These are phyloP conservation scores for Melipona bicolor DNA, from an alignment of 2,888 invertebrate species.

Conservation along the genomic window DNA sequence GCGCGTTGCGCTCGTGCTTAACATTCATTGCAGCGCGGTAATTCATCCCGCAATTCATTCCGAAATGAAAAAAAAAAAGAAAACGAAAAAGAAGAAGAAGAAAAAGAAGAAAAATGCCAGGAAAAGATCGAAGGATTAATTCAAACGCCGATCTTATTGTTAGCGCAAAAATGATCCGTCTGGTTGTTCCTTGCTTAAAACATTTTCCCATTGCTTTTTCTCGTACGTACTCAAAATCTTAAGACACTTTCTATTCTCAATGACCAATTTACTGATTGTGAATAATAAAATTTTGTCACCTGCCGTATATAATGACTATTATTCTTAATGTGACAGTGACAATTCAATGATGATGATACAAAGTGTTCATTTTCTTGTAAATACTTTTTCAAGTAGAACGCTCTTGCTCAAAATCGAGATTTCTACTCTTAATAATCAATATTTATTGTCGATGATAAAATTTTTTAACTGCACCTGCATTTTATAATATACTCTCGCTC, in stretches of 20 bases:
- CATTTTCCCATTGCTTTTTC: background rate
- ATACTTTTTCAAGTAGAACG: too few relatives aligned
- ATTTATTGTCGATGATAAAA: background rate
- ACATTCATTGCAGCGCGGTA: constrained; percentile 17
- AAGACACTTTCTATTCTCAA: background rate
- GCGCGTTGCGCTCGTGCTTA: background rate
- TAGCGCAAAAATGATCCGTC: background rate
- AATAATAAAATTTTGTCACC: too few relatives aligned
- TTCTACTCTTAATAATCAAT: too few relatives aligned
- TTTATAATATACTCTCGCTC: too few relatives aligned
- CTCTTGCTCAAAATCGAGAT: too few relatives aligned
- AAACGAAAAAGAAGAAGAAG: background rate
- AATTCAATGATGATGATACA: too few relatives aligned
- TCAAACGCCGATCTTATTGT: background rate
- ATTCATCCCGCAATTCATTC: background rate
- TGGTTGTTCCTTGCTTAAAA: background rate
- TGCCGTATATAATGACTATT: too few relatives aligned
- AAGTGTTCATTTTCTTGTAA: too few relatives aligned
- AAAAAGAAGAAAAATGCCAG: background rate
- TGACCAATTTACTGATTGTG: too few relatives aligned
- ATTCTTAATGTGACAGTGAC: too few relatives aligned
- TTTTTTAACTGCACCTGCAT: too few relatives aligned
- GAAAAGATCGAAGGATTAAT: background rate
- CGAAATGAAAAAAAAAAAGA: background rate
- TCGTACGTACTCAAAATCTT: background rate